Conservation (phyloP, 2,888 invertebrate genomes). For the Amphipyra tragopoginis region DNA sequence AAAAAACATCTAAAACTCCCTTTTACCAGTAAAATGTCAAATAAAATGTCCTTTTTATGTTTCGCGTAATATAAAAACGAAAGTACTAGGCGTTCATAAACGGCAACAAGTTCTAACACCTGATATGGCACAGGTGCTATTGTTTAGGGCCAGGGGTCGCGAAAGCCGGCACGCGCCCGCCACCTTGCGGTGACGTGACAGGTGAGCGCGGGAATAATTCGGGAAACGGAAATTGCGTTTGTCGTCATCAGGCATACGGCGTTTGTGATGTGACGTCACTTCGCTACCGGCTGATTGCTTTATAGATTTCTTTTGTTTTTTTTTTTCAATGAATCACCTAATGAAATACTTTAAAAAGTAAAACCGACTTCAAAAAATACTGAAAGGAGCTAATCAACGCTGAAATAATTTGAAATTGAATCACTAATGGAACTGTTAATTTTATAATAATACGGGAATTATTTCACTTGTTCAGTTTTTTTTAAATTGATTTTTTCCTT, state of each 20-base stretch:
- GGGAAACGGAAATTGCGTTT: slow-evolving; percentile 76
- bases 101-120: slow-evolving; percentile 56
- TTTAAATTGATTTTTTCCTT: too few relatives aligned
- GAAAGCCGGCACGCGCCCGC: slow-evolving; percentile 66
- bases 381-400: too few relatives aligned
- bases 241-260: slow-evolving; percentile 42
- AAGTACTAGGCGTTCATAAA: slow-evolving; percentile 42
- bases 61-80: slow-evolving; percentile 32
- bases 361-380: too few relatives aligned
- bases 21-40: slow-evolving; percentile 8
- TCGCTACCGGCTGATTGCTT: slow-evolving; percentile 14
- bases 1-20: background rate
- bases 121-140: slow-evolving; percentile 60
- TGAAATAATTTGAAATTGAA: too few relatives aligned
- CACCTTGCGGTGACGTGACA: slow-evolving; percentile 74
- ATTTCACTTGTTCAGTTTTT: too few relatives aligned
- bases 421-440: too few relatives aligned
- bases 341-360: too few relatives aligned
- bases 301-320: background rate
- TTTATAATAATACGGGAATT: too few relatives aligned
- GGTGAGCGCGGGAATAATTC: slow-evolving; percentile 68
- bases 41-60: slow-evolving; percentile 7
- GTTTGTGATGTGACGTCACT: slow-evolving; percentile 31
- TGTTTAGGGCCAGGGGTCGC: slow-evolving; percentile 59
- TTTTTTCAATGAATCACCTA: background rate